phyloP scores from a whole-genome alignment of 2,888 invertebrate species.

The Amphipyra berbera region DNA sequence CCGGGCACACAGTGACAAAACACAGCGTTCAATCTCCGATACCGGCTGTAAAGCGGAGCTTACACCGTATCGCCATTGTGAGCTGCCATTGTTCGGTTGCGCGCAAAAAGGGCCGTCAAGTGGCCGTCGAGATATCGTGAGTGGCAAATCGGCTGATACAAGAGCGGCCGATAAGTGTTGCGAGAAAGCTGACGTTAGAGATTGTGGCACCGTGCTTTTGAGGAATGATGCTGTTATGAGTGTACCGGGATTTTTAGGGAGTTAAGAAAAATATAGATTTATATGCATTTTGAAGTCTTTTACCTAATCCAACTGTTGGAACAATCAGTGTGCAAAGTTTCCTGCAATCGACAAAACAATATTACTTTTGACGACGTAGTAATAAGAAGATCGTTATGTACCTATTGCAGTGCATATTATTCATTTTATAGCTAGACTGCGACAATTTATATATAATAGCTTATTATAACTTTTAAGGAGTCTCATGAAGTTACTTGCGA shows the following conservation, averaged over 20 bases:
- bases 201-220: slow-evolving; percentile 30
- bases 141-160: slow-evolving; percentile 67
- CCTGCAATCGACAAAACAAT: no score
- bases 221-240: neutral
- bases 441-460: no score
- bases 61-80: slow-evolving; percentile 55
- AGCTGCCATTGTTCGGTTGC: slow-evolving; percentile 50
- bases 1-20: slow-evolving; percentile 34
- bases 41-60: slow-evolving; percentile 47
- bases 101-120: slow-evolving; percentile 61
- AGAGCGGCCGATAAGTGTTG: slow-evolving; percentile 54
- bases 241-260: neutral
- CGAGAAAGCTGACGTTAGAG: slow-evolving; percentile 47
- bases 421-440: no score
- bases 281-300: no score
- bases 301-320: no score
- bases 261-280: no score
- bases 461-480: no score
- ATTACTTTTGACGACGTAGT: no score
- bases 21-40: slow-evolving; percentile 37
- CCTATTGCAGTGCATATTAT: no score
- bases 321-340: no score
- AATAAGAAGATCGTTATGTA: no score
- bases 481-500: no score
- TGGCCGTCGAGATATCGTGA: slow-evolving; percentile 60